A percentile compares a stretch with the other conserved stretches of the same genome.
Evolutionary conservation across 1,140 invertebrate genomes (phyloP).

Genomic region (Brachionus paranguensis): DNA sequence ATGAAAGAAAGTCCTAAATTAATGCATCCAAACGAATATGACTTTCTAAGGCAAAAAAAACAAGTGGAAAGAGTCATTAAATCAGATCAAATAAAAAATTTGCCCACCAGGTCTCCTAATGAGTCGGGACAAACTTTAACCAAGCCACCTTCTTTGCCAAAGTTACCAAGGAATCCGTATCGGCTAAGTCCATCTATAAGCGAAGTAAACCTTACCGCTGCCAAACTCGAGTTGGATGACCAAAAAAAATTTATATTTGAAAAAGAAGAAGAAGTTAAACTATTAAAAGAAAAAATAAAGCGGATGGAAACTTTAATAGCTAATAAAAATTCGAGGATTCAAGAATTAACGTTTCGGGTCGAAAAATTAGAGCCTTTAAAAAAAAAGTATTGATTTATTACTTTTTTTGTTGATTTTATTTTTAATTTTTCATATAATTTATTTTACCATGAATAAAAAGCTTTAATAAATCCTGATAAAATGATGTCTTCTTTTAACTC

Average conservation of each 20-base stretch:
- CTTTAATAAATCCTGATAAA: conserved; percentile 10
- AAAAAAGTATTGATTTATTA: not conserved
- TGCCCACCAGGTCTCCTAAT: not conserved
- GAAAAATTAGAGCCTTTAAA: conserved; percentile 23
- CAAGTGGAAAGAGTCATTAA: not conserved
- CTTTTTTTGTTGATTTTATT: conserved; percentile 1
- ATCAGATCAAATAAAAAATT: not conserved
- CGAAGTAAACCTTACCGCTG: conserved; percentile 3
- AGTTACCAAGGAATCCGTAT: conserved; percentile 11
- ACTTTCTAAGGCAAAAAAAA: conserved; percentile 19
- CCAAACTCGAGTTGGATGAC: conserved; percentile 32
- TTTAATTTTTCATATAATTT: not conserved
- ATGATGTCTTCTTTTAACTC: conserved; percentile 1
- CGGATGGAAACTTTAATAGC: conserved; percentile 9
- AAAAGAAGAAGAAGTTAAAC: conserved; percentile 8
- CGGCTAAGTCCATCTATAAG: conserved; percentile 4
- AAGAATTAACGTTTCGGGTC: not conserved
- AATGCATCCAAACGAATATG: not conserved
- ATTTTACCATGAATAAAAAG: conserved; percentile 12
- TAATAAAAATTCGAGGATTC: conserved; percentile 26
- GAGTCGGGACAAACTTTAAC: not conserved
- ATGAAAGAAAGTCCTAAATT: conserved; percentile 20
- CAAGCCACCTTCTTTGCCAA: not conserved
- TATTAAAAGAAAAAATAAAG: conserved; percentile 23
- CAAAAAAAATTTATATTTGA: not conserved